These are phyloP conservation scores for Thera obeliscata DNA, from an alignment of 2,888 invertebrate species.

Conservation along the genomic window DNA sequence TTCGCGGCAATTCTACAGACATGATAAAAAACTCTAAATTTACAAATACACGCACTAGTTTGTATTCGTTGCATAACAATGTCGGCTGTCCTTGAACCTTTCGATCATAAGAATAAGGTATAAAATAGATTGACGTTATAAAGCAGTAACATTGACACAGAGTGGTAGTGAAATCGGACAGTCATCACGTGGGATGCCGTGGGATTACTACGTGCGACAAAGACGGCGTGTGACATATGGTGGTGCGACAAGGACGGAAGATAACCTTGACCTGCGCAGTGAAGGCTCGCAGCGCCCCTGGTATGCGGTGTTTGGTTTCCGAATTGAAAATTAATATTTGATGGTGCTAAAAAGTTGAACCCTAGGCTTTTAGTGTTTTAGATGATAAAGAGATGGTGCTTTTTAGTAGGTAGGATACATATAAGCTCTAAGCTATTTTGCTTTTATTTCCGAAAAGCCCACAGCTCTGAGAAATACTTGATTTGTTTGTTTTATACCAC, in stretches of 20 bases:
- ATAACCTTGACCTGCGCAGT: conserved; percentile 75
- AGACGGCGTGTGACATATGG: conserved; percentile 40
- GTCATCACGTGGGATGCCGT: conserved; percentile 56
- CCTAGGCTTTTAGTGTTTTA: conserved; percentile 7
- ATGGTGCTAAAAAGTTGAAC: conserved; percentile 48
- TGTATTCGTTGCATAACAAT: conserved; percentile 18
- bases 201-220: conserved; percentile 49
- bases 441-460: too few species aligned
- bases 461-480: too few species aligned
- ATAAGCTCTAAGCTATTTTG: too few species aligned
- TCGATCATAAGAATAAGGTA: conserved; percentile 16
- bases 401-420: background rate
- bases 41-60: background rate
- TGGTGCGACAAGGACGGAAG: conserved; percentile 52
- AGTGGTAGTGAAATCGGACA: conserved; percentile 45
- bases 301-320: conserved; percentile 42
- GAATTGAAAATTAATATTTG: conserved; percentile 54
- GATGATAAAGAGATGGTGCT: conserved; percentile 29
- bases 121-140: conserved; percentile 25
- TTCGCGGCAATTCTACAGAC: conserved; percentile 29
- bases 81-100: conserved; percentile 24
- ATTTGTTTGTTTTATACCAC: too few species aligned
- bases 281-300: conserved; percentile 48
- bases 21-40: conserved; percentile 31
- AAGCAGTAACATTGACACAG: conserved; percentile 37